phyloP scores from a whole-genome alignment of 2,113 vertebrate genomes.

The Polypterus bichir region DNA sequence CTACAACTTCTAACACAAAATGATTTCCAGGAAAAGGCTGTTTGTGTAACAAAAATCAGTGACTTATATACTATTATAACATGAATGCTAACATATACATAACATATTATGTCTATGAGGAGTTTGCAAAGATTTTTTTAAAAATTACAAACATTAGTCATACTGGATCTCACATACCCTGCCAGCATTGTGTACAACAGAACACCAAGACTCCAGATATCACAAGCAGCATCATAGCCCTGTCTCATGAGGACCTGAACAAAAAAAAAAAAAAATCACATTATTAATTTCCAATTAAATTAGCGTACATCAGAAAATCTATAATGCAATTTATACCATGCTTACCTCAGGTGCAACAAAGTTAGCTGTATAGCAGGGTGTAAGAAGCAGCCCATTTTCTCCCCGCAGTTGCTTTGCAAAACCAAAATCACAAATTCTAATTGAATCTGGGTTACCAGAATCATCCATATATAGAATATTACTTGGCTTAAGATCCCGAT shows the following conservation, averaged over 20 bases:
- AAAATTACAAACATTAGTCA: no score
- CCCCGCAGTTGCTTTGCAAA: constrained; percentile 91
- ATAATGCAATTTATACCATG: neutral
- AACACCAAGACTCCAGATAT: constrained; percentile 79
- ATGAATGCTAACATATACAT: no score
- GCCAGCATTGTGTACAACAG: constrained; percentile 77
- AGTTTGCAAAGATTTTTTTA: no score
- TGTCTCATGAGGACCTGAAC: constrained; percentile 70
- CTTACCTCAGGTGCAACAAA: constrained; percentile 93
- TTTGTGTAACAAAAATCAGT: no score
- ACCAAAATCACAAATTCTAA: constrained; percentile 93
- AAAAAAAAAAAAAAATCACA: constrained; percentile 20
- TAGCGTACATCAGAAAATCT: no score
- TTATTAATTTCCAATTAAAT: neutral
- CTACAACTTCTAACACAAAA: no score
- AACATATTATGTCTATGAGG: no score
- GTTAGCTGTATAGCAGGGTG: constrained; percentile 93
- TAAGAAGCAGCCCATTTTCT: constrained; percentile 86
- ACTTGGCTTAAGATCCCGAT: constrained; percentile 93
- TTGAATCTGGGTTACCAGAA: constrained; percentile 88
- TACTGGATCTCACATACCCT: constrained; percentile 32
- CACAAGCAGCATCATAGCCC: constrained; percentile 76
- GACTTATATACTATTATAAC: no score
- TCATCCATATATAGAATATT: constrained; percentile 96
- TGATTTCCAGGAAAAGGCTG: no score